Evolutionary conservation across 2,113 vertebrate genomes (phyloP).

Genomic region (Elachura formosa): DNA sequence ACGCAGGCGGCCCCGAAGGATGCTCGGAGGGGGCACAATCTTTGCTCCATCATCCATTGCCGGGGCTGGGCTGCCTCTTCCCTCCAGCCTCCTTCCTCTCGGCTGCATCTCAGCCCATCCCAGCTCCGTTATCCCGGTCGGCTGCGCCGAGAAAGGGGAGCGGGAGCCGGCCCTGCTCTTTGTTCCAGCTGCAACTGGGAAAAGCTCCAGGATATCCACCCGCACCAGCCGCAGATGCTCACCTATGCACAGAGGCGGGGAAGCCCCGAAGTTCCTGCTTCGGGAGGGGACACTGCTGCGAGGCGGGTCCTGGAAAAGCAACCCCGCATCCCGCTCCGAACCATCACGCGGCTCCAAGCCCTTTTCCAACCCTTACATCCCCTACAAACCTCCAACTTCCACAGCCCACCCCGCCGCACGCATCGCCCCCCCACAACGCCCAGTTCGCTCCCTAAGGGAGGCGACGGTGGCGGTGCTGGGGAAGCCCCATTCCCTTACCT

Average conservation of each 20-base stretch:
- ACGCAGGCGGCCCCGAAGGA: neutral
- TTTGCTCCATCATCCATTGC: slow-evolving; percentile 13
- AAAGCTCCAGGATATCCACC: neutral
- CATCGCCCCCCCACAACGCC: neutral
- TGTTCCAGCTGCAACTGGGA: slow-evolving; percentile 13
- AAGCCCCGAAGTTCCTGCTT: slow-evolving; percentile 6
- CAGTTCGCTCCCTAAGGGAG: neutral
- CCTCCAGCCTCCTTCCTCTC: neutral
- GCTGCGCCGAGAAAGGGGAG: neutral
- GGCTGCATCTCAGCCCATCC: neutral
- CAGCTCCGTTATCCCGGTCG: slow-evolving; percentile 11
- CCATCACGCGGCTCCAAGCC: neutral
- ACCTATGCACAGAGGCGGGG: neutral
- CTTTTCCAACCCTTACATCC: neutral
- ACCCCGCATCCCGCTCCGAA: neutral
- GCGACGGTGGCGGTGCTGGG: neutral
- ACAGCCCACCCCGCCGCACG: neutral
- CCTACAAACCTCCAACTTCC: neutral
- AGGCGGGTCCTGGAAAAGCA: neutral
- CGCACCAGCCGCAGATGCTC: neutral
- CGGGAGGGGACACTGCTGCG: neutral
- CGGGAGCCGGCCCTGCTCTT: neutral
- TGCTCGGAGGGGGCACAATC: neutral
- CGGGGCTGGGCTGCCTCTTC: neutral
- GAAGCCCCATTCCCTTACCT: neutral